Percentiles rank a stretch among this genome's conserved stretches.
Conservation (phyloP, 37 sponge, comb jelly and placozoan genomes). For the Hormiphora californensis region DNA sequence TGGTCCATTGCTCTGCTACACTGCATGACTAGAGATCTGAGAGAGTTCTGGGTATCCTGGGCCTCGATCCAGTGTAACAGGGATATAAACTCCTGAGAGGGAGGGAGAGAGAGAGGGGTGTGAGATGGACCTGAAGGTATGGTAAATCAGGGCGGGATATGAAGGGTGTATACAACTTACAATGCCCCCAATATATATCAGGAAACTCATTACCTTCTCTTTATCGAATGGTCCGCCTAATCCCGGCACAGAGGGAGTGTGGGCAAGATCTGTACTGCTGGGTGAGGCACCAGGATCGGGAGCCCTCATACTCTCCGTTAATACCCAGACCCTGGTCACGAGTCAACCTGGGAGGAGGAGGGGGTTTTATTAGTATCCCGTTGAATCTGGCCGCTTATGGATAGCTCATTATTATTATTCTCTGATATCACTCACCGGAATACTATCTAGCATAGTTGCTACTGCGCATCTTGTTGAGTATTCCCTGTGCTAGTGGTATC, state of each 20-base stretch:
- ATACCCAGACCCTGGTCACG: slow-evolving; percentile 14
- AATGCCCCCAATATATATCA: too few relatives aligned
- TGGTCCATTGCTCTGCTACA: slow-evolving; percentile 5
- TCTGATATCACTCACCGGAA: too few relatives aligned
- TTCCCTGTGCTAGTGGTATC: neutral
- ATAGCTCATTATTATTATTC: too few relatives aligned
- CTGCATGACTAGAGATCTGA: neutral
- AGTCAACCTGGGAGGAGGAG: neutral
- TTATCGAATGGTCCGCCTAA: neutral
- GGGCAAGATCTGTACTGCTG: neutral
- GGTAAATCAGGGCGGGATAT: neutral
- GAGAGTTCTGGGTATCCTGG: slow-evolving; percentile 30
- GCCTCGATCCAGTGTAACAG: slow-evolving; percentile 33
- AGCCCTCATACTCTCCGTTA: slow-evolving; percentile 29
- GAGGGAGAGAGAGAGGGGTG: neutral
- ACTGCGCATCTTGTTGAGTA: neutral
- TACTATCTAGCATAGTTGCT: too few relatives aligned
- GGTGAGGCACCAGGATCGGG: neutral
- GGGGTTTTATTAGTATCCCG: too few relatives aligned
- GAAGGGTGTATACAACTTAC: neutral
- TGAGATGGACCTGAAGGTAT: neutral
- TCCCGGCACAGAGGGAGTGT: neutral
- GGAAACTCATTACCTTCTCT: slow-evolving; percentile 1
- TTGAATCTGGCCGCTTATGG: too few relatives aligned
- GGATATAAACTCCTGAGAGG: slow-evolving; percentile 17